phyloP scores from a whole-genome alignment of 1,140 invertebrate species.

The Diachasmimorpha longicaudata region DNA sequence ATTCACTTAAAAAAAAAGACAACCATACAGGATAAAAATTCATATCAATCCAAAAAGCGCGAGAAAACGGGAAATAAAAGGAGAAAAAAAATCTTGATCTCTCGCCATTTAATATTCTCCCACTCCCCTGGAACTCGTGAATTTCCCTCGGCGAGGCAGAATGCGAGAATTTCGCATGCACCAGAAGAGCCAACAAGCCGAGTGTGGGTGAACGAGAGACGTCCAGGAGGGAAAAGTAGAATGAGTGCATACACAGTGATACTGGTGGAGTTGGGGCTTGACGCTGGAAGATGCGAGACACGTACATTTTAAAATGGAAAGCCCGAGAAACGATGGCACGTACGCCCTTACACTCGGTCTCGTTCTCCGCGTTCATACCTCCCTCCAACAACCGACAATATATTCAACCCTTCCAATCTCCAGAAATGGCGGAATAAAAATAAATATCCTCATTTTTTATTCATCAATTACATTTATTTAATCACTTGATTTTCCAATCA shows the following conservation, averaged over 20 bases:
- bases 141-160: not conserved
- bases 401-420: conserved; percentile 9
- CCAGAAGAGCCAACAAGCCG: not conserved
- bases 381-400: not conserved
- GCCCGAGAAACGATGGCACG: conserved; percentile 24
- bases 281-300: conserved; percentile 40
- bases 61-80: not conserved
- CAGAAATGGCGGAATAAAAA: not conserved
- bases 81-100: not conserved
- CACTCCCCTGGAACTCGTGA: not conserved
- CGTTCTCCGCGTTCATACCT: not conserved
- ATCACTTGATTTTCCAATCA: not conserved
- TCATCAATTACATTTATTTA: not conserved
- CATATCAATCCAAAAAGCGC: not conserved
- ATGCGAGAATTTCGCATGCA: not conserved
- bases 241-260: not conserved
- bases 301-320: conserved; percentile 51
- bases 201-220: conserved; percentile 17
- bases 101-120: not conserved
- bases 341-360: conserved; percentile 33
- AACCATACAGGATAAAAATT: not conserved
- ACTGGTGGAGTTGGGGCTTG: not conserved
- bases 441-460: not conserved
- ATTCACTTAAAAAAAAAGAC: not conserved
- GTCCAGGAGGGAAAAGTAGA: conserved; percentile 3